A percentile compares a stretch with the other conserved stretches of the same genome.
Evolutionary conservation across 2,797 vertebrate genomes (phyloP).

Genomic region (Craterocephalus amniculus): DNA sequence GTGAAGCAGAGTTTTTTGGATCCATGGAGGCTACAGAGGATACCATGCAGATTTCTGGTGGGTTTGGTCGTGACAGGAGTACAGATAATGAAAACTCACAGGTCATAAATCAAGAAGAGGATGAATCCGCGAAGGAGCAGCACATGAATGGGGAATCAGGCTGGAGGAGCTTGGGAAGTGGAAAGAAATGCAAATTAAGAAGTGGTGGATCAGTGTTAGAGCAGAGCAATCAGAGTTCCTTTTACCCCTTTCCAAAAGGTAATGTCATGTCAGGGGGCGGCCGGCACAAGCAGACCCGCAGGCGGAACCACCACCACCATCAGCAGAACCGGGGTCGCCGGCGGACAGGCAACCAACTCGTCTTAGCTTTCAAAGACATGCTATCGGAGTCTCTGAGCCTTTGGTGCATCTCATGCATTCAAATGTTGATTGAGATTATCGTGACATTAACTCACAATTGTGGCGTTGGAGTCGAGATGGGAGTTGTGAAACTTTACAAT

Average conservation of each 20-base stretch:
- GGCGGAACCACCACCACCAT: constrained; percentile 82
- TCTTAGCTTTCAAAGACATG: constrained; percentile 79
- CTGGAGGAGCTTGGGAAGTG: constrained; percentile 70
- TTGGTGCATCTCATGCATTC: constrained; percentile 88
- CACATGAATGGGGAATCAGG: constrained; percentile 74
- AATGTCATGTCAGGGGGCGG: constrained; percentile 73
- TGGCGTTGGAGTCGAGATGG: constrained; percentile 85
- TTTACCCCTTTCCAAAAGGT: constrained; percentile 73
- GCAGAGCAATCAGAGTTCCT: constrained; percentile 61
- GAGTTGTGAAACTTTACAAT: constrained; percentile 82
- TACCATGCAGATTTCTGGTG: constrained; percentile 55
- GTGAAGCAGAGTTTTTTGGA: constrained; percentile 62
- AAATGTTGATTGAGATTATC: constrained; percentile 88
- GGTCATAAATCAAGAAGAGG: constrained; percentile 70
- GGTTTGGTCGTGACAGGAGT: constrained; percentile 43
- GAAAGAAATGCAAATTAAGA: constrained; percentile 72
- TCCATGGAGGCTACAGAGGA: constrained; percentile 66
- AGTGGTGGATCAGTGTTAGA: constrained; percentile 67
- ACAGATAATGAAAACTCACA: constrained; percentile 53
- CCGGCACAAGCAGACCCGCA: constrained; percentile 84
- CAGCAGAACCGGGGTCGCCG: constrained; percentile 75
- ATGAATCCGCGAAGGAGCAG: constrained; percentile 71
- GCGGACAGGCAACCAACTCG: constrained; percentile 76
- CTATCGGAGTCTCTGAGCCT: constrained; percentile 82
- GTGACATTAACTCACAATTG: constrained; percentile 86